Conservation (phyloP, 2,113 vertebrate genomes). For the Rafetus swinhoei region DNA sequence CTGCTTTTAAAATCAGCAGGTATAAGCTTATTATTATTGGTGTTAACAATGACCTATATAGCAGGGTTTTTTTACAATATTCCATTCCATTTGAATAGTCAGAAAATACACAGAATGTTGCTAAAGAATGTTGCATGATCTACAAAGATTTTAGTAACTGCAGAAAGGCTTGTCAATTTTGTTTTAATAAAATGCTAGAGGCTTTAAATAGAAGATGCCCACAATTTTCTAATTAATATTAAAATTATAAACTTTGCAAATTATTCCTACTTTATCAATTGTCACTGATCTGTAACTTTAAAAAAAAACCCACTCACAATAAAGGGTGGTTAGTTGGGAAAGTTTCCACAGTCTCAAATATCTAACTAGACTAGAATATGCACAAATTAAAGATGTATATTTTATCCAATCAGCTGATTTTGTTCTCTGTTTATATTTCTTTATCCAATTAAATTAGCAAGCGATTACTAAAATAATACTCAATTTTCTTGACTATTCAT, state of each 20-base stretch:
- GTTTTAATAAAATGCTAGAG: constrained; percentile 7
- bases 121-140: background rate
- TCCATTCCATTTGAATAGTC: background rate
- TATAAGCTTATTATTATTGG: background rate
- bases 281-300: background rate
- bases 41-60: constrained; percentile 23
- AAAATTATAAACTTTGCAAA: background rate
- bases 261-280: background rate
- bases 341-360: background rate
- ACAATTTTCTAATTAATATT: constrained; percentile 14
- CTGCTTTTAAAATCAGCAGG: background rate
- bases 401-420: constrained; percentile 12
- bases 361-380: background rate
- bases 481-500: background rate
- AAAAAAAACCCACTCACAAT: background rate
- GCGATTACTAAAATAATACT: background rate
- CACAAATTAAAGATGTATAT: background rate
- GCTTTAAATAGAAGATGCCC: background rate
- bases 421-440: background rate
- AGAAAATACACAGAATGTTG: constrained; percentile 8
- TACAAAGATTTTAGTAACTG: background rate
- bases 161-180: background rate
- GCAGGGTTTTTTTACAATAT: background rate
- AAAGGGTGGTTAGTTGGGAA: background rate
- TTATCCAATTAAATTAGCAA: constrained; percentile 32